Percentiles rank a stretch among this genome's conserved stretches.
Evolutionary conservation across 2,113 vertebrate species (phyloP).

Genomic region (Copsychus sechellarum): DNA sequence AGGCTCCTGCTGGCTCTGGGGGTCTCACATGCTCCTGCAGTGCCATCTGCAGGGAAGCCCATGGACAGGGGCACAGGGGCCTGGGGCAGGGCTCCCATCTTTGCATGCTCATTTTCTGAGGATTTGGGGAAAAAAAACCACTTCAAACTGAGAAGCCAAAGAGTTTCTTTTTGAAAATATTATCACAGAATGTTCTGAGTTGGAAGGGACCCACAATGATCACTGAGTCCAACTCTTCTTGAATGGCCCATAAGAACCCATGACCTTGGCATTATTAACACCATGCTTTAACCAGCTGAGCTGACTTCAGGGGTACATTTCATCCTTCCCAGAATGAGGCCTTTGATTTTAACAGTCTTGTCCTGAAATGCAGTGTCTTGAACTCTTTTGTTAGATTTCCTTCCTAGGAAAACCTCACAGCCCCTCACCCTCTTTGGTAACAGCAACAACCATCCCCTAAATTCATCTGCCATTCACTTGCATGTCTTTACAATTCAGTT

Average conservation of each 20-base stretch:
- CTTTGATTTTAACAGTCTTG: background rate
- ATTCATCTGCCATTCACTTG: background rate
- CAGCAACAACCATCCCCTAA: background rate
- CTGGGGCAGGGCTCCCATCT: background rate
- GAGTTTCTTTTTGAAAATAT: background rate
- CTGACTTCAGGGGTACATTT: background rate
- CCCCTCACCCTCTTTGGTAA: background rate
- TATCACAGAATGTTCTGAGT: background rate
- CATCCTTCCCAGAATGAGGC: background rate
- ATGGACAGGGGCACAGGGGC: background rate
- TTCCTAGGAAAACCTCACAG: background rate
- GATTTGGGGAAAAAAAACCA: background rate
- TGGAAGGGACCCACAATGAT: background rate
- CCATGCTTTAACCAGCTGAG: background rate
- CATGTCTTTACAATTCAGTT: background rate
- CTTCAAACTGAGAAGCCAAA: background rate
- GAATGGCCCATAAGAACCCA: background rate
- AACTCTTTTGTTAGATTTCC: background rate
- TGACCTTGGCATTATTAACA: background rate
- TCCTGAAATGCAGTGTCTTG: background rate
- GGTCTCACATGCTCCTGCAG: background rate
- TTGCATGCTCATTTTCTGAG: background rate
- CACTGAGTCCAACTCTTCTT: background rate
- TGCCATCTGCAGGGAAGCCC: background rate
- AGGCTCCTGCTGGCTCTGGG: background rate